Base-by-base conservation (phyloP, 1,140 invertebrate genomes). In the Monomorium pharaonis region DNA sequence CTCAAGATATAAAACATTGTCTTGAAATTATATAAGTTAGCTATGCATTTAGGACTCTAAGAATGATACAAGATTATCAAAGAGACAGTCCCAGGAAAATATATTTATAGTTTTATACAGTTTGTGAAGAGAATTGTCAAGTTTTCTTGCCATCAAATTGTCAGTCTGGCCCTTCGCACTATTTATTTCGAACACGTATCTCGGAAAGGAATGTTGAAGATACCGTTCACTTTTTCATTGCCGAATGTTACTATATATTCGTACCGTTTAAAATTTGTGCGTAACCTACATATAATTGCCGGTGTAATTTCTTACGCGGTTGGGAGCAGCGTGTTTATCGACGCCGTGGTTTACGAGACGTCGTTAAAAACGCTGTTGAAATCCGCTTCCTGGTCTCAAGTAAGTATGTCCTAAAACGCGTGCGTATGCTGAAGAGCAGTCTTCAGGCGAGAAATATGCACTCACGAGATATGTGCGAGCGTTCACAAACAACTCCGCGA, bases 301-400 rank as follows among this genome's bases (percentile, higher is more conserved):
- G 56, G 42, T 63, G 37, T 77, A 77, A 77, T 62, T 63, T 77
- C 62, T 80, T 69, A 62, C 62, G 49, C 76, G 76, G 62, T 16
- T 65, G 62, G 54, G 24, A 76, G 44, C 44, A 67, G 62, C 30
- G 76, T 51, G 76, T 80, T 80, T 80, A 80, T 80, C 76, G 76
- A 80, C 62, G 62, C 16, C 44, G 30, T 69, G 51, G 42, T 84
- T 84, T 84, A 84, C 44, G 81, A 84, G 54, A 84, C 18, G 21
- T 84, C 81, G 81, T 84, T 84, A 84, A 84, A 84, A 77, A 84
- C 81, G 51, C 69, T 75, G 72, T 75, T 51, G 62, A 72, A 86
- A 51, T 65, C 47, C 74, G 44, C 81, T 86, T 83, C 80, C 80
- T 83, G 33, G 49, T 74, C 47, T 10, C 30, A 16, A 21, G 30